Evolutionary conservation across 2,888 invertebrate genomes (phyloP), one percentile per base, ranked within the genome.

Genomic region (Polydrusus tereticollis): DNA sequence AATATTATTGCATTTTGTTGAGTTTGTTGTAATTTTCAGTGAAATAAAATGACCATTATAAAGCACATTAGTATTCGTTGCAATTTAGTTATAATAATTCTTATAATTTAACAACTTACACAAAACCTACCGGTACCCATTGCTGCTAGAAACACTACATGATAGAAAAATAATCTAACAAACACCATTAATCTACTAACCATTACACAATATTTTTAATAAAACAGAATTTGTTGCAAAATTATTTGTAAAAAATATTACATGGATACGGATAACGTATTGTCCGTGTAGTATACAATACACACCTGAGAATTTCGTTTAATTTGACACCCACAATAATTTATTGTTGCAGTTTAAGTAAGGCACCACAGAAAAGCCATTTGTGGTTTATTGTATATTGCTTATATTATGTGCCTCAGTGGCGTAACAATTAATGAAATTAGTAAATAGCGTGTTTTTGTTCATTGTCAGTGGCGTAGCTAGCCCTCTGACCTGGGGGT

Each of bases 301-400:
- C 60, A 69, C 73, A 73, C 73, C 73, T 73, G 73, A 73, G 73
- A 73, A 73, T 73, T 73, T 73, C 65, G 69, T 69, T 69, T 69
- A 73, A 69, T 69, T 73, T 69, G 73, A 73, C 73, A 73, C 73
- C 73, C 73, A 73, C 73, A 43, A 69, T 69, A 58, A 73, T 73
- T 69, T 73, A 73, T 69, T 60, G 29, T 57, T 50, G 62, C 41
- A 18, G 29, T 55, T 52, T 50, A 45, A 58, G 62, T 68, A 68
- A 68, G 63, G 67, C 47, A 72, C 60, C 63, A 43, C 29, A 38
- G 69, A 73, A 69, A 72, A 60, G 38, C 68, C 52, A 60, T 73
- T 69, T 65, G 69, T 65, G 65, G 65, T 64, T 73, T 73, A 60
- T 58, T 41, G 58, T 52, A 58, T 67, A 67, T 67, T 67, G 36